phyloP scores from a whole-genome alignment of 2,888 invertebrate genomes.

The Girardia tigrina region DNA sequence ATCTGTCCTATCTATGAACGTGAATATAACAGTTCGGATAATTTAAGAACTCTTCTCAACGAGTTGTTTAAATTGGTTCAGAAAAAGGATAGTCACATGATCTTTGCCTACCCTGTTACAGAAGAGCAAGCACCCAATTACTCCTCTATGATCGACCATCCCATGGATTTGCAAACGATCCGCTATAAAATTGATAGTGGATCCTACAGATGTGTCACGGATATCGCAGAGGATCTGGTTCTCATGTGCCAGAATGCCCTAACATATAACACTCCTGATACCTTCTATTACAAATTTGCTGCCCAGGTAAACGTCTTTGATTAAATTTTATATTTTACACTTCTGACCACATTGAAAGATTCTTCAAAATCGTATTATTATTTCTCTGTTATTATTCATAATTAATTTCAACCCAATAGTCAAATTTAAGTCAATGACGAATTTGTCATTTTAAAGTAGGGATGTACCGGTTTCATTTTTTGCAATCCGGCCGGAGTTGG shows the following conservation, averaged over 20 bases:
- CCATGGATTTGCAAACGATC: constrained; percentile 6
- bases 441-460: too few species aligned
- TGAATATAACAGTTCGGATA: neutral
- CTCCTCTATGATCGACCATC: neutral
- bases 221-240: neutral
- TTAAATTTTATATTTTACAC: too few species aligned
- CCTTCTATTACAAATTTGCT: constrained; percentile 6
- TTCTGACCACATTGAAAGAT: too few species aligned
- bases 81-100: neutral
- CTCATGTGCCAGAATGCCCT: constrained; percentile 18
- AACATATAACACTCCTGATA: neutral
- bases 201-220: neutral
- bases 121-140: constrained; percentile 7
- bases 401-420: too few species aligned
- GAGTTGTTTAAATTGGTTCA: neutral
- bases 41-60: neutral
- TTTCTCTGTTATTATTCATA: too few species aligned
- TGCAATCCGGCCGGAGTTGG: too few species aligned
- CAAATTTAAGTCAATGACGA: too few species aligned
- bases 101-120: neutral
- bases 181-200: constrained; percentile 11
- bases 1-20: neutral
- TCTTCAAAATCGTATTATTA: too few species aligned
- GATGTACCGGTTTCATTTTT: too few species aligned
- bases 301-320: neutral